These are phyloP conservation scores for Hydrozoanthus gracilis DNA, from an alignment of 92 coral and sea anemone genomes.

Conservation along the genomic window DNA sequence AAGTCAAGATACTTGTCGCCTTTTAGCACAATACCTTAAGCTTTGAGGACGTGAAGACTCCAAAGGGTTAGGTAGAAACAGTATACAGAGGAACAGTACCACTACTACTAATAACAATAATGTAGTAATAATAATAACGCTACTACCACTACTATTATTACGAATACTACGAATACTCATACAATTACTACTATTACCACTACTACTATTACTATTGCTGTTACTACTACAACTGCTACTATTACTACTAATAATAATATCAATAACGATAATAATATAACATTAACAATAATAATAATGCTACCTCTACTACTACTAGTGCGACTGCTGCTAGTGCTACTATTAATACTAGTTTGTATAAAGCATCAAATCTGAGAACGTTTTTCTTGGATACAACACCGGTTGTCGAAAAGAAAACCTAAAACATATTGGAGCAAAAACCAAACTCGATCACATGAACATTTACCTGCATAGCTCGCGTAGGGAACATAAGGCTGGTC, in stretches of 20 bases:
- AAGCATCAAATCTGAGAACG: too few relatives aligned
- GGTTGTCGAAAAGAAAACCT: too few relatives aligned
- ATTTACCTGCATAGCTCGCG: conserved; percentile 35
- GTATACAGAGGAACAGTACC: too few relatives aligned
- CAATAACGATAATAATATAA: background rate
- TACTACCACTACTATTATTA: background rate
- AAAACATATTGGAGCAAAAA: background rate
- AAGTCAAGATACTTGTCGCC: too few relatives aligned
- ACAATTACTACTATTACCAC: background rate
- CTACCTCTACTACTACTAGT: background rate
- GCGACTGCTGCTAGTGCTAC: background rate
- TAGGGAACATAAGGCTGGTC: conserved; percentile 25
- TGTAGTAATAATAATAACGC: background rate
- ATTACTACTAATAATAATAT: background rate
- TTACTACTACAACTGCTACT: background rate
- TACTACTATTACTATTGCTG: background rate
- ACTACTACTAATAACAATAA: too few relatives aligned
- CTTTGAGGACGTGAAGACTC: too few relatives aligned
- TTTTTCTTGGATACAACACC: too few relatives aligned
- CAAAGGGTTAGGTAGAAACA: too few relatives aligned
- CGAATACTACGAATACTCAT: background rate
- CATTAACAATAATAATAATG: background rate
- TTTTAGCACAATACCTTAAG: too few relatives aligned
- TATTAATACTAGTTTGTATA: background rate
- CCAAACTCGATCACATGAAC: too few relatives aligned